phyloP scores from a whole-genome alignment of 2,113 vertebrate genomes.

The Pelecanus crispus region DNA sequence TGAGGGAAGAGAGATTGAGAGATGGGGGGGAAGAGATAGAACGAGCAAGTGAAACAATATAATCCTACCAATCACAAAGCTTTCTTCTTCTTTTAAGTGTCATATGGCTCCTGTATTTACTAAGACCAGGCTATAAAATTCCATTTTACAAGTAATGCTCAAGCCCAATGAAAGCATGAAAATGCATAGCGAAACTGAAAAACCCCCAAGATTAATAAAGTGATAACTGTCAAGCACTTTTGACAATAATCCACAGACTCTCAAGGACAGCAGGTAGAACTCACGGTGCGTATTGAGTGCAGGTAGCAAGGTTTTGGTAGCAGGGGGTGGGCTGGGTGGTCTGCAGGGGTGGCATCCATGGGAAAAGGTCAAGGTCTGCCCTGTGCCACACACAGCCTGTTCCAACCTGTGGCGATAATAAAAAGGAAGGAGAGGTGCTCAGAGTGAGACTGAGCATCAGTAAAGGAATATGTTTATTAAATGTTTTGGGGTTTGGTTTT shows the following conservation, averaged over 20 bases:
- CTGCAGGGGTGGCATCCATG: background rate
- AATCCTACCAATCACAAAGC: background rate
- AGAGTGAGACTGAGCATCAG: background rate
- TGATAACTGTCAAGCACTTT: background rate
- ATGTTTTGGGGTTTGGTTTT: background rate
- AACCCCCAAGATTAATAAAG: background rate
- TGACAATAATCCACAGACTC: background rate
- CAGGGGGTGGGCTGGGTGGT: accelerated
- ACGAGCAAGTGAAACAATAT: background rate
- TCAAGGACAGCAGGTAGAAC: background rate
- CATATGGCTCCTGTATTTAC: background rate
- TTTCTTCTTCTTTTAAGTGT: background rate
- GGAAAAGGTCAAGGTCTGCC: background rate
- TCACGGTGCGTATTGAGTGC: accelerated
- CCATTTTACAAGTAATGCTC: background rate
- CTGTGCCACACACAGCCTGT: background rate
- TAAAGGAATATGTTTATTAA: background rate
- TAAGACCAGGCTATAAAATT: background rate
- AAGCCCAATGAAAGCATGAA: background rate
- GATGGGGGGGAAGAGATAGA: background rate
- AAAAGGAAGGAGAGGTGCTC: background rate
- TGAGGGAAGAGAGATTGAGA: background rate
- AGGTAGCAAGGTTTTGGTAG: background rate
- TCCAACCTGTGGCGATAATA: background rate
- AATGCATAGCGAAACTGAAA: background rate